Conservation (phyloP, 2,797 vertebrate species). For the Enteromius afrohamiltoni region DNA sequence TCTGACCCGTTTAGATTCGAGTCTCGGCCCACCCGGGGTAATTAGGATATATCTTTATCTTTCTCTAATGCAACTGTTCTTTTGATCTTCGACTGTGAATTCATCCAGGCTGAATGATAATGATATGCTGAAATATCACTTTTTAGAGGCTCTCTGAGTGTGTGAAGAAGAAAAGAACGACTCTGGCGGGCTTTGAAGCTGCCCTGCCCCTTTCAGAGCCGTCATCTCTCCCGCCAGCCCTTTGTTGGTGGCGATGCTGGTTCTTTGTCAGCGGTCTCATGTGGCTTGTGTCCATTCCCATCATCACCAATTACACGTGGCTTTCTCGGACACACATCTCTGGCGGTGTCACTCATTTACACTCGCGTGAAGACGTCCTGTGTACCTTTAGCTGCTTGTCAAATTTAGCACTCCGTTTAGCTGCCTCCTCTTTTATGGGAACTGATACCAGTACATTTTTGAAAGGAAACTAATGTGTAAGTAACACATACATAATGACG, state of each 20-base stretch:
- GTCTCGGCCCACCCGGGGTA: conserved; percentile 15
- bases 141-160: conserved; percentile 56
- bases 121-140: conserved; percentile 58
- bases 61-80: conserved; percentile 27
- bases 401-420: conserved; percentile 64
- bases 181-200: conserved; percentile 58
- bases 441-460: conserved; percentile 47
- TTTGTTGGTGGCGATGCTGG: conserved; percentile 62
- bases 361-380: conserved; percentile 67
- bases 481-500: background rate
- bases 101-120: conserved; percentile 52
- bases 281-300: conserved; percentile 82
- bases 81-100: conserved; percentile 41
- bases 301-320: conserved; percentile 71
- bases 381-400: conserved; percentile 72
- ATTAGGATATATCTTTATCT: conserved; percentile 21
- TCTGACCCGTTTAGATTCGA: conserved; percentile 17
- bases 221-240: conserved; percentile 55
- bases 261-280: conserved; percentile 80
- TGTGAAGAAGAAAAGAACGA: conserved; percentile 58
- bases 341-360: conserved; percentile 59
- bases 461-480: conserved; percentile 14
- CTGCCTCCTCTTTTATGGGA: conserved; percentile 56
- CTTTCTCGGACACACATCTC: conserved; percentile 65
- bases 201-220: conserved; percentile 59